Evolutionary conservation across 2,797 vertebrate genomes (phyloP), one percentile per base, ranked within the genome.

Genomic region (Spinibarbus caldwelli): DNA sequence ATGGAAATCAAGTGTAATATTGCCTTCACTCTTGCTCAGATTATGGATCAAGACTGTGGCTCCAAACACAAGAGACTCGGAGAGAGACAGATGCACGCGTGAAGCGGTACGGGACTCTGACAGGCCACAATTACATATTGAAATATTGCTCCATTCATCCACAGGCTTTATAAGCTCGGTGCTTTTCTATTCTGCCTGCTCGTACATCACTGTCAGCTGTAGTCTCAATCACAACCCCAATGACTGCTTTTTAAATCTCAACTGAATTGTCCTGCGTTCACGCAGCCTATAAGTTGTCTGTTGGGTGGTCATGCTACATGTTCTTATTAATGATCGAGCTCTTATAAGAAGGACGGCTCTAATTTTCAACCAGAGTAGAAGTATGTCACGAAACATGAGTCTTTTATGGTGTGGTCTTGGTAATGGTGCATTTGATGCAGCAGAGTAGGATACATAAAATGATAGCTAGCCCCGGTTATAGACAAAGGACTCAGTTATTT

Each of bases 201-300:
- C 87, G 21, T 89, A 67, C 41, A 89, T 90, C 90, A 88, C 52
- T 86, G 87, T 89, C 89, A 70, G 36, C 45, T 64, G 64, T 21
- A 52, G 21, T 84, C 87, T 86, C 73, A 19, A 77, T 86, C 66
- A 83, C 73, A 85, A 85, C 29, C 41, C 59, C 82, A 78, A 23
- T 41, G 67, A 54, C 62, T 45, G 71, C 54, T 45, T 76, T 78
- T 82, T 73, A 84, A 86, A 82, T 75, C 87, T 86, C 59, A 14
- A 3, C 57, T 38, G 76, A 72, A 72, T 73, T 78, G 83, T 82
- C 26, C 59, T 64, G 66, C 34, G 0, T 66, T 82, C 72, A 38
- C 31, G 12, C 71, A 52, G 83, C 10, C 34, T 68, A 38, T 73
- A 41, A n/a, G 45, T 29, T 77, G 41, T 81, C 26, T 70, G 21